Conservation (phyloP, 1,140 invertebrate genomes). For the Euura saliciscinereae region DNA sequence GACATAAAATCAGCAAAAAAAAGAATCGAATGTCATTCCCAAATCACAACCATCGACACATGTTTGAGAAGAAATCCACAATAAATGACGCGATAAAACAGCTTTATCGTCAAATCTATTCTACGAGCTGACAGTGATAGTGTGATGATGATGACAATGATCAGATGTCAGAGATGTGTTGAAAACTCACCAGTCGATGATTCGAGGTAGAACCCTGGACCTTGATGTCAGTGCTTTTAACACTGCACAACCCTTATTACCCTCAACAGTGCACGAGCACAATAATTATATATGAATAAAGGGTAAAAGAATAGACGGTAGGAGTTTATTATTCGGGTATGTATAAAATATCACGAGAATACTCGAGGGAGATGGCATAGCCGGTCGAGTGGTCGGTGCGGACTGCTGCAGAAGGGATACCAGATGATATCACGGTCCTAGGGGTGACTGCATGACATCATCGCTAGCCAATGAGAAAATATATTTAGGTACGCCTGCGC, state of each 20-base stretch:
- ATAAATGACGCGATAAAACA: too few species aligned
- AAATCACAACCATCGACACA: too few species aligned
- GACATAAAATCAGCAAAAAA: too few species aligned
- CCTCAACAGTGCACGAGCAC: background rate
- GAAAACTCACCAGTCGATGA: background rate
- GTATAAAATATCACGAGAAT: constrained; percentile 19
- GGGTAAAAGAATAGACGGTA: too few species aligned
- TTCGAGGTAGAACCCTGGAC: background rate
- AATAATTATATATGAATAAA: too few species aligned
- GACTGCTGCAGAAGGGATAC: constrained; percentile 56
- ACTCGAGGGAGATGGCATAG: constrained; percentile 42
- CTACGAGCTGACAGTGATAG: too few species aligned
- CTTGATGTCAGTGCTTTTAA: background rate
- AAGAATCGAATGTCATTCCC: too few species aligned
- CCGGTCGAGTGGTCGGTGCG: constrained; percentile 51
- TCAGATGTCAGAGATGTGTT: too few species aligned
- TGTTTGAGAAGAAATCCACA: too few species aligned
- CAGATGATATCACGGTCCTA: constrained; percentile 56
- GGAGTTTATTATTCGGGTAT: too few species aligned
- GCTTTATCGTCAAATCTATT: too few species aligned
- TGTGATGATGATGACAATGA: too few species aligned
- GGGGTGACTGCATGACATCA: constrained; percentile 60
- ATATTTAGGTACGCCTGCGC: constrained; percentile 30
- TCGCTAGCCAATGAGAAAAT: constrained; percentile 45
- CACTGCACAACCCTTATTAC: background rate